A percentile compares a stretch with the other conserved stretches of the same genome.
Evolutionary conservation across 23 tunicate species (phyloP).

Genomic region (Halocynthia aurantium): DNA sequence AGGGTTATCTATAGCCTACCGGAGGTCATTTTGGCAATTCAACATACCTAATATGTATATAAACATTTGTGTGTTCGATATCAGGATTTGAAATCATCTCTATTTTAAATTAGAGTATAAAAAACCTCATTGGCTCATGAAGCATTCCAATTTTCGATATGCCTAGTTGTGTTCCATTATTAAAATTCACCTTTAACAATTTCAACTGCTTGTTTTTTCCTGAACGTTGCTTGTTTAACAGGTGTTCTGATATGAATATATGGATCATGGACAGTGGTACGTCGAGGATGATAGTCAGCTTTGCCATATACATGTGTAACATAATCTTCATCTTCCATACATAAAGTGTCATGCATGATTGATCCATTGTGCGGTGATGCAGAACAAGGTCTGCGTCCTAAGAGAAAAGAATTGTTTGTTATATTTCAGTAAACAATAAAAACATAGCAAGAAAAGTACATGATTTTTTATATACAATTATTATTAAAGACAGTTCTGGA

Average conservation of each 20-base stretch:
- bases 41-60: too few relatives aligned
- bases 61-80: too few relatives aligned
- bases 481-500: not conserved
- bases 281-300: constrained; percentile 62
- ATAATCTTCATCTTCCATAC: constrained; percentile 22
- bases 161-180: too few relatives aligned
- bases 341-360: not conserved
- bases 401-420: not conserved
- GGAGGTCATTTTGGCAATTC: too few relatives aligned
- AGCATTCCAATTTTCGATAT: too few relatives aligned
- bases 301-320: constrained; percentile 77
- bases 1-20: too few relatives aligned
- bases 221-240: constrained; percentile 55
- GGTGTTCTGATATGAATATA: constrained; percentile 70
- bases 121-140: too few relatives aligned
- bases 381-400: constrained; percentile 3
- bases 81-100: too few relatives aligned
- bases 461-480: not conserved
- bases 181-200: constrained; percentile 19
- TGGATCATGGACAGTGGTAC: constrained; percentile 87
- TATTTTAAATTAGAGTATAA: too few relatives aligned
- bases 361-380: not conserved
- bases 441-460: not conserved
- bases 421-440: not conserved
- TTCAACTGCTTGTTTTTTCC: constrained; percentile 69